Percentiles rank a stretch among this genome's conserved stretches.
These are phyloP conservation scores for Aphidoletes aphidimyza DNA, from an alignment of 2,888 invertebrate genomes.

Conservation along the genomic window DNA sequence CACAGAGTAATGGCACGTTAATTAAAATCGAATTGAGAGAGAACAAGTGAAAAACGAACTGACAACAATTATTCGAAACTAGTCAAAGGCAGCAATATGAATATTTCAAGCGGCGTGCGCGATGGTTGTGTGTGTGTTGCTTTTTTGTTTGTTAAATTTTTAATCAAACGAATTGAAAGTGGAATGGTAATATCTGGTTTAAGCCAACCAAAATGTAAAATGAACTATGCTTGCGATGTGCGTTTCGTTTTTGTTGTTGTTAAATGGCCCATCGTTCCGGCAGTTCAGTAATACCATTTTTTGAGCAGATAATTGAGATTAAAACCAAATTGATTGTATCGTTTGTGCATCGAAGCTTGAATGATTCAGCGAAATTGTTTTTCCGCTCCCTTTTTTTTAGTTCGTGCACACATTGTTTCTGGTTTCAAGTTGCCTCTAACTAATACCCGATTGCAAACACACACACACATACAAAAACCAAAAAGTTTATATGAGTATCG, in stretches of 20 bases:
- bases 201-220: not conserved
- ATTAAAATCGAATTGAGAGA: not conserved
- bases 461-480: too few species aligned
- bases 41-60: slow-evolving; percentile 6
- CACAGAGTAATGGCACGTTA: not conserved
- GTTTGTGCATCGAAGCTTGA: not conserved
- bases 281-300: not conserved
- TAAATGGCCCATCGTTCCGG: not conserved
- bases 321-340: slow-evolving; percentile 32
- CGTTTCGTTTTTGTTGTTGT: too few species aligned
- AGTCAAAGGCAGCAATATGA: not conserved
- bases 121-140: not conserved
- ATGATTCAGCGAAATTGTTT: slow-evolving; percentile 21
- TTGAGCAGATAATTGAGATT: slow-evolving; percentile 19
- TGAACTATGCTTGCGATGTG: not conserved
- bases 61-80: not conserved
- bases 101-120: not conserved
- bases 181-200: not conserved
- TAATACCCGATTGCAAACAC: too few species aligned
- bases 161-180: not conserved
- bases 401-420: not conserved
- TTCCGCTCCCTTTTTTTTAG: not conserved
- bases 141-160: too few species aligned
- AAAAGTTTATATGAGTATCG: too few species aligned
- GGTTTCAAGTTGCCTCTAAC: not conserved